Base-by-base conservation (phyloP, 2,888 invertebrate genomes). In the Pinctada fucata region DNA sequence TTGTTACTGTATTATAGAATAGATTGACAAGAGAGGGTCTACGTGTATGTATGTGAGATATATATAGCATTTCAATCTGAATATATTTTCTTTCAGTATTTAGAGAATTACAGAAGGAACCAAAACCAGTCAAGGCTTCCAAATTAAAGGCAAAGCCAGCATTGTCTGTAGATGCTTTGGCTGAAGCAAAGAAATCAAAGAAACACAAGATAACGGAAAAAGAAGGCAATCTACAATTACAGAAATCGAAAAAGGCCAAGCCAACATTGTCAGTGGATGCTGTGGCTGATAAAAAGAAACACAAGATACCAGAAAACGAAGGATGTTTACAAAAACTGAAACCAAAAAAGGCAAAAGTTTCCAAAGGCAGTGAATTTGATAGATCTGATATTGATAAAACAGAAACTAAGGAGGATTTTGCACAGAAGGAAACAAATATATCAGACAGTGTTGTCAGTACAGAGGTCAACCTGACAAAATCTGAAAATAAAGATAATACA, bases 141-240 rank as follows among this genome's bases (percentile, higher is more conserved):
- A 58, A 58, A 58, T 13, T 10, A 10, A 10, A 13, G 8, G 10
- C 58, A 1, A 58, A 58, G 58, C 31, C 31, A 31, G 1, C 1
- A 1, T 31, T 31, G 31, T 31, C 6, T 1, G 51, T 58, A 6
- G 16, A 3, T 10, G 49, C 49, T 58, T 0, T 2, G n/a, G 10
- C 31, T 0, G 49, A 73, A 16, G 6, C 64, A 47, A 48, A 74
- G 67, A 73, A 73, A 50, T 3, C 73, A 73, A 45, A 69, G 16
- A 65, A 65, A 45, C 66, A 51, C n/a, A 13, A 49, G 72, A 66
- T 8, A 47, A 3, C 1, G 31, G 58, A 10, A 58, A 13, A 8
- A 1, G 58, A 8, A 58, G 58, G 58, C 1, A 1, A 58, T 58
- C 58, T 58, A 58, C 58, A 58, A 58, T 1, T 13, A 58, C 10